A percentile compares a stretch with the other conserved stretches of the same genome.
Conservation (phyloP, 2,797 vertebrate species). For the Mormyrus hasselquistii region DNA sequence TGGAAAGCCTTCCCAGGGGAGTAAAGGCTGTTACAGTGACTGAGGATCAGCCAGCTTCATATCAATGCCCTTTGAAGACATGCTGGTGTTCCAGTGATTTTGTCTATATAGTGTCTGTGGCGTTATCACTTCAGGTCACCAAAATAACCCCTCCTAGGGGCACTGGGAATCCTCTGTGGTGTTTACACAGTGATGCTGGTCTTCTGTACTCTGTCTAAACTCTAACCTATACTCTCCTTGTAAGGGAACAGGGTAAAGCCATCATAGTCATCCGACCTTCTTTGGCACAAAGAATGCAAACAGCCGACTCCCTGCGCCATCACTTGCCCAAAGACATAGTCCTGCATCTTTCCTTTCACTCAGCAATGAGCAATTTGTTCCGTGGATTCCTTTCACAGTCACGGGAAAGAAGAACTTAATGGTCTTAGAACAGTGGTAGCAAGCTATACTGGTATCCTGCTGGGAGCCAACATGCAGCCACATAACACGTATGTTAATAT, state of each 20-base stretch:
- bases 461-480: not conserved
- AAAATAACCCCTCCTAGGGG: not conserved
- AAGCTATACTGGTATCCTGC: not conserved
- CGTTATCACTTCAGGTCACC: not conserved
- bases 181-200: slow-evolving; percentile 16
- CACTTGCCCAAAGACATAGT: not conserved
- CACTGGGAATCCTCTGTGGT: not conserved
- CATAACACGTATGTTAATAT: not conserved
- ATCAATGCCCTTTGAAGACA: not conserved
- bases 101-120: not conserved
- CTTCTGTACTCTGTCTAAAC: slow-evolving; percentile 10
- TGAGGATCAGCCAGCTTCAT: not conserved
- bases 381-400: not conserved
- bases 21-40: not conserved
- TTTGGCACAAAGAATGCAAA: slow-evolving; percentile 20
- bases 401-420: not conserved
- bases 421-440: not conserved
- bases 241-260: slow-evolving; percentile 4
- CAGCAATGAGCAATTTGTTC: slow-evolving; percentile 7
- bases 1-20: not conserved
- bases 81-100: not conserved
- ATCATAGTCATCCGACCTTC: not conserved
- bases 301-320: not conserved
- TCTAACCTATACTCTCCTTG: slow-evolving; percentile 13
- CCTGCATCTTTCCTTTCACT: not conserved